Percentiles rank a stretch among this genome's conserved stretches.
Evolutionary conservation across 2,113 vertebrate genomes (phyloP).

Genomic region (Forbesichthys agassizii): DNA sequence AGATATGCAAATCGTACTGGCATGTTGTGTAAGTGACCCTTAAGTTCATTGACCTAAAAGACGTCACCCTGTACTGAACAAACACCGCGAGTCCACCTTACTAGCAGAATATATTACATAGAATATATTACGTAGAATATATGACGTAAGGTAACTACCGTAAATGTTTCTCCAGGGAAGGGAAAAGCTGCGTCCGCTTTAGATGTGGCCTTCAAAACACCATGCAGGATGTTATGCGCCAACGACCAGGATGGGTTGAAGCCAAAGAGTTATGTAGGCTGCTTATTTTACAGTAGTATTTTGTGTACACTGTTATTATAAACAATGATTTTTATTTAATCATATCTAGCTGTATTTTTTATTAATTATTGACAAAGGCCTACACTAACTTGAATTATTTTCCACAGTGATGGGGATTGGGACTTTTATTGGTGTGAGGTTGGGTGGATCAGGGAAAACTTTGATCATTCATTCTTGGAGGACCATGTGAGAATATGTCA

Average conservation of each 20-base stretch:
- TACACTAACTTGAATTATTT: conserved; percentile 1
- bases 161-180: conserved; percentile 73
- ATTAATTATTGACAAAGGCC: not conserved
- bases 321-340: not conserved
- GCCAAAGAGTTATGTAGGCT: conserved; percentile 80
- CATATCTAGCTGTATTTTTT: not conserved
- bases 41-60: too few relatives aligned
- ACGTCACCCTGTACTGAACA: too few relatives aligned
- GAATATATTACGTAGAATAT: not conserved
- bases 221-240: conserved; percentile 81
- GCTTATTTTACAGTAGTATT: too few relatives aligned
- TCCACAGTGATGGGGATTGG: conserved; percentile 85
- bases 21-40: too few relatives aligned
- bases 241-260: conserved; percentile 86
- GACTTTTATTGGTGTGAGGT: conserved; percentile 93
- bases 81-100: too few relatives aligned
- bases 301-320: too few relatives aligned
- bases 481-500: conserved; percentile 88
- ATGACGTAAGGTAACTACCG: not conserved
- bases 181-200: conserved; percentile 78
- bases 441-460: conserved; percentile 87
- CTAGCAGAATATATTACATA: not conserved
- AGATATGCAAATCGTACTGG: not conserved
- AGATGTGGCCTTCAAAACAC: conserved; percentile 81
- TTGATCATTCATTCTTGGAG: conserved; percentile 86